phyloP scores from a whole-genome alignment of 2,888 invertebrate genomes.

The Parapristionchus giblindavisi region DNA sequence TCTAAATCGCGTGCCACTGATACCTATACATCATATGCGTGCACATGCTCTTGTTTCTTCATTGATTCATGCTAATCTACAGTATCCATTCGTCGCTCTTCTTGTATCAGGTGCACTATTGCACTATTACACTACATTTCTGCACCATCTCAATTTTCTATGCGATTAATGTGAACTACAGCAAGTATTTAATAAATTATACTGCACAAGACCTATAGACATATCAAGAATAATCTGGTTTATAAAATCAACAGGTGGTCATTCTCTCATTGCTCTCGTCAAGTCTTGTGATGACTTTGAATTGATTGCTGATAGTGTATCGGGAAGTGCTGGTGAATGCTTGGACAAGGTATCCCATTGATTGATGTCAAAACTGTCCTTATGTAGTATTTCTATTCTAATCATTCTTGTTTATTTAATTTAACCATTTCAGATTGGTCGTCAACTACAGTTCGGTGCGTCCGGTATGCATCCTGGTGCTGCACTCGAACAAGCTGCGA shows the following conservation, averaged over 20 bases:
- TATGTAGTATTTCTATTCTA: too few species aligned
- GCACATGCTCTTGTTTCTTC: constrained; percentile 90
- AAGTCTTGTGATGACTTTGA: constrained; percentile 52
- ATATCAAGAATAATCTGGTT: too few species aligned
- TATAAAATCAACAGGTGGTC: constrained; percentile 61
- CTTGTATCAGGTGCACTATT: constrained; percentile 55
- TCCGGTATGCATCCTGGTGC: constrained; percentile 47
- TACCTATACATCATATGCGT: constrained; percentile 98
- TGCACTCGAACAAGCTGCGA: constrained; percentile 49
- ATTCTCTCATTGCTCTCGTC: constrained; percentile 57
- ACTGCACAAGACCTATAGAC: too few species aligned
- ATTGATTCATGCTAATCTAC: constrained; percentile 73
- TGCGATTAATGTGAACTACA: constrained; percentile 48
- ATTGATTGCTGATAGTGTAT: constrained; percentile 45
- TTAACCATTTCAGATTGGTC: neutral
- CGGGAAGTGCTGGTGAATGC: constrained; percentile 63
- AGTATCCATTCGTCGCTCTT: constrained; percentile 62
- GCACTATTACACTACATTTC: constrained; percentile 41
- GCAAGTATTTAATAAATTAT: too few species aligned
- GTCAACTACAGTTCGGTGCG: constrained; percentile 9
- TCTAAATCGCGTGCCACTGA: constrained; percentile 76
- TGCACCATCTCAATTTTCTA: constrained; percentile 59
- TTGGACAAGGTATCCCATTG: constrained; percentile 57
- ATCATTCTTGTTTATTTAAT: too few species aligned
- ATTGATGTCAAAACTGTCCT: neutral